A percentile compares a stretch with the other conserved stretches of the same genome.
Evolutionary conservation across 2,113 vertebrate species (phyloP).

Genomic region (Myocastor coypus): DNA sequence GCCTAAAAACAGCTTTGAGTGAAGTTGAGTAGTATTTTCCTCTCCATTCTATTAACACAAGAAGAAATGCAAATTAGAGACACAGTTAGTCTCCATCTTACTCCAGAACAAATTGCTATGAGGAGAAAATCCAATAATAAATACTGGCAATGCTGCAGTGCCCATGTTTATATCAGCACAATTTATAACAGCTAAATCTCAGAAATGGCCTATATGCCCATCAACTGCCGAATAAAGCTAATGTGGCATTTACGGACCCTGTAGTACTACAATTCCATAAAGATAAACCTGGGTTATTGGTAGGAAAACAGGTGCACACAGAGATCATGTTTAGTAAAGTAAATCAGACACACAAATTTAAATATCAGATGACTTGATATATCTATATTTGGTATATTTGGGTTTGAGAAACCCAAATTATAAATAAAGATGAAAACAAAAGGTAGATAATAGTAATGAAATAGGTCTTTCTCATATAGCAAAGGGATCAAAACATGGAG

Average conservation of each 20-base stretch:
- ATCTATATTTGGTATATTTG: too few species aligned
- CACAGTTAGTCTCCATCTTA: background rate
- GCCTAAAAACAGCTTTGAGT: background rate
- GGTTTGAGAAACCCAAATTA: background rate
- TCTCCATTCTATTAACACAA: conserved; percentile 15
- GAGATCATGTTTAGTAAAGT: background rate
- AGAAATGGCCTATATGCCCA: background rate
- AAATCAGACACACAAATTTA: background rate
- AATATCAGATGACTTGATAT: background rate
- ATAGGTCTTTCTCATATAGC: background rate
- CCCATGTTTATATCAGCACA: background rate
- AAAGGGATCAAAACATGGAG: background rate
- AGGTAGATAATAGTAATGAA: background rate
- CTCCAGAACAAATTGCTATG: background rate
- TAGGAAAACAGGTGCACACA: background rate
- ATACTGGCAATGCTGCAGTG: background rate
- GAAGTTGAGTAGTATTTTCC: conserved; percentile 9
- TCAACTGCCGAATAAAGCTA: background rate
- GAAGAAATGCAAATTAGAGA: background rate
- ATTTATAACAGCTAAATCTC: background rate
- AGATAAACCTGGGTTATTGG: background rate
- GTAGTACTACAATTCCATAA: background rate
- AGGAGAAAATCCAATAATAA: background rate
- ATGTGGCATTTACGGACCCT: background rate
- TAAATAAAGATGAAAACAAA: background rate